phyloP scores from a whole-genome alignment of 2,888 invertebrate genomes.

The Elysia crispata region DNA sequence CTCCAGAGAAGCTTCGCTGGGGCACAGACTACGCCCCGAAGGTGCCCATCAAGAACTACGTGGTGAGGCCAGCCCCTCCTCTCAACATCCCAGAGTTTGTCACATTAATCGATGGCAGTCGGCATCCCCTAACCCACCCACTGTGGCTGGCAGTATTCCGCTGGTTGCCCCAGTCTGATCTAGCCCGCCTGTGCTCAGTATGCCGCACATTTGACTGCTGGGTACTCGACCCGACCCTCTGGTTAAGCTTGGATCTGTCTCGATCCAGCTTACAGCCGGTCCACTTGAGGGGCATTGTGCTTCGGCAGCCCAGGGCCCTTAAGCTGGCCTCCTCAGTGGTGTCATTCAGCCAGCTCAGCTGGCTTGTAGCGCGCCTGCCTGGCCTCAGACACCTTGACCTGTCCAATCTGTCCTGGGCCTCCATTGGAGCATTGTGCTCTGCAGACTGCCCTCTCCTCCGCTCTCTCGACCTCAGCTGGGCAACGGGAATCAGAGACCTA shows the following conservation, averaged over 20 bases:
- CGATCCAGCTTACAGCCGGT: conserved; percentile 82
- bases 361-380: conserved; percentile 92
- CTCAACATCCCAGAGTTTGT: conserved; percentile 69
- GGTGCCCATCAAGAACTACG: conserved; percentile 59
- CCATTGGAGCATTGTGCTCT: conserved; percentile 88
- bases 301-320: conserved; percentile 91
- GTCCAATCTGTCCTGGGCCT: conserved; percentile 84
- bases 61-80: conserved; percentile 71
- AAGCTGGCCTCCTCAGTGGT: conserved; percentile 92
- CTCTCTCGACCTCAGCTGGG: conserved; percentile 89
- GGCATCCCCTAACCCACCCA: conserved; percentile 70
- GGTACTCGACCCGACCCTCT: conserved; percentile 88
- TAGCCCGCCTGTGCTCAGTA: conserved; percentile 84
- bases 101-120: conserved; percentile 55
- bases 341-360: conserved; percentile 91
- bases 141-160: conserved; percentile 78
- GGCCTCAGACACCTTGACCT: conserved; percentile 89
- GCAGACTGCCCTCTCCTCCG: conserved; percentile 88
- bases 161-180: conserved; percentile 76
- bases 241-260: conserved; percentile 91
- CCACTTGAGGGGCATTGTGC: conserved; percentile 88
- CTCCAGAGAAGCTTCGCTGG: conserved; percentile 40
- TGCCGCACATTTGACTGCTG: conserved; percentile 93
- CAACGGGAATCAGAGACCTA: conserved; percentile 89
- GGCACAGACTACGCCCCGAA: conserved; percentile 47